Evolutionary conservation across 2,888 invertebrate genomes (phyloP), one percentile per base, ranked within the genome.

Genomic region (Lutraria lutraria): DNA sequence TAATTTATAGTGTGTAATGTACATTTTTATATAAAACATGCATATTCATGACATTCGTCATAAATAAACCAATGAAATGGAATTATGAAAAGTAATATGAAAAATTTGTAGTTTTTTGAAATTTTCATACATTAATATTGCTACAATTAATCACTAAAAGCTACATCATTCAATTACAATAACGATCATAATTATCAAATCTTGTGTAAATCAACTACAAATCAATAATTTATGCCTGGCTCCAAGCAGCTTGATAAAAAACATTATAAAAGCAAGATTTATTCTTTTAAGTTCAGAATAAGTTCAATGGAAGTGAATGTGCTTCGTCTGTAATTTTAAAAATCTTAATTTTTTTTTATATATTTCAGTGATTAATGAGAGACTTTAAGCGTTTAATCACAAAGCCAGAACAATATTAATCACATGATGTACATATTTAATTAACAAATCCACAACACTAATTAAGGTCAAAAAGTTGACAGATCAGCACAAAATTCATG

Each of bases 401-500:
- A 60, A 19, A 60, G 60, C 12, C 63, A n/a, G 63, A 68, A 25
- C 63, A n/a, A 25, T 68, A n/a, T 21, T 25, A 68, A n/a, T 4
- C 60, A 60, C 21, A 60, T 8, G n/a, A 19, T 68, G 21, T 68
- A 68, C 10, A n/a, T 25, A 68, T 25, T n/a, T 8, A 19, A 10
- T 56, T 15, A 25, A 25, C 63, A 68, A 25, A 25, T 10, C 25
- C 25, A 85, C 79, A 80, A 53, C 84, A 80, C 13, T 13, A 54
- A 54, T 3, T 25, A 80, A 85, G 34, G 56, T 80, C 85, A 83
- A 60, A 29, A 52, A 79, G 53, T 79, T 56, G 79, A 56, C 83
- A 87, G 83, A 83, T 83, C 83, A 80, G 87, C 87, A 87, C 83
- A 60, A 56, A 87, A 43, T 31, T 56, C 56, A 76, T 31, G 31